Evolutionary conservation across 2,888 invertebrate species (phyloP).

Genomic region (Himalopsyche japonica): DNA sequence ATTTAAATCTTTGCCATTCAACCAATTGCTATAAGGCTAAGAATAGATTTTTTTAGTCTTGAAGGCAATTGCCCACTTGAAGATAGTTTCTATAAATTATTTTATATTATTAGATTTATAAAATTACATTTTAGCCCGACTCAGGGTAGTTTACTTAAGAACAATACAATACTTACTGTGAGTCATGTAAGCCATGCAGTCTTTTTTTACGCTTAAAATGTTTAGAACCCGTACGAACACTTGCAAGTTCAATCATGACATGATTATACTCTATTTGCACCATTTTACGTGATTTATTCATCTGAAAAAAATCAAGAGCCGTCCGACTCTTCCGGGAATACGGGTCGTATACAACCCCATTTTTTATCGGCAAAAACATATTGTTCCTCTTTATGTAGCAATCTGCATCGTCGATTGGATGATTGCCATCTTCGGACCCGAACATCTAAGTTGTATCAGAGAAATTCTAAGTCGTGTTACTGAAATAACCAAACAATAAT

Average conservation of each 20-base stretch:
- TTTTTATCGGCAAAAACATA: background rate
- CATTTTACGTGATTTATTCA: conserved; percentile 8
- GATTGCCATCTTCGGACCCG: background rate
- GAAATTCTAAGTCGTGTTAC: too few relatives aligned
- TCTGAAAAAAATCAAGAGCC: background rate
- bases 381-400: background rate
- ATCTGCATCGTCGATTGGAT: background rate
- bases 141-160: too few relatives aligned
- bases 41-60: too few relatives aligned
- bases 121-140: too few relatives aligned
- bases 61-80: too few relatives aligned
- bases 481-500: too few relatives aligned
- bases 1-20: too few relatives aligned
- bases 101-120: too few relatives aligned
- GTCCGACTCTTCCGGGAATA: background rate
- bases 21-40: too few relatives aligned
- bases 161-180: too few relatives aligned
- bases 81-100: too few relatives aligned
- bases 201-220: conserved; percentile 5
- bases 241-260: conserved; percentile 7
- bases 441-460: background rate
- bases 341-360: background rate
- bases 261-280: conserved; percentile 22
- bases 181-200: background rate
- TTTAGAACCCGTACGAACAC: background rate